phyloP scores from a whole-genome alignment of 2,113 vertebrate species.

The Excalfactoria chinensis region DNA sequence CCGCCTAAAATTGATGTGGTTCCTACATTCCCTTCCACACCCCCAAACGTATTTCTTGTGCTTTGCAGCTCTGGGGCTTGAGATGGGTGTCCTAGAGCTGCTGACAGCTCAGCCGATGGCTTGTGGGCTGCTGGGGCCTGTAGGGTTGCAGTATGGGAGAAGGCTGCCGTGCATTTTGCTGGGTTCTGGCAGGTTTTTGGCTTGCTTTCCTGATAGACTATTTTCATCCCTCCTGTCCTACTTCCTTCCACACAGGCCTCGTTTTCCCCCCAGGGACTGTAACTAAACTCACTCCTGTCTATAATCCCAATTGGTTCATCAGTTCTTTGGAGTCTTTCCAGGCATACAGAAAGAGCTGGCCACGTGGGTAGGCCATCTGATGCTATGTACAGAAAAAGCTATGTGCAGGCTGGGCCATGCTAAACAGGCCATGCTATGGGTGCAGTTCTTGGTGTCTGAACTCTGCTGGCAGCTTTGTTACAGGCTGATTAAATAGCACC shows the following conservation, averaged over 20 bases:
- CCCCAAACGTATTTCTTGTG: neutral
- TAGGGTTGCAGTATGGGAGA: neutral
- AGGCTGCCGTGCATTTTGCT: constrained; percentile 24
- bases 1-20: neutral
- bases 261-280: constrained; percentile 46
- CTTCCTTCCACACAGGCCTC: constrained; percentile 52
- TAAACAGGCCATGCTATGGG: neutral
- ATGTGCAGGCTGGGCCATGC: neutral
- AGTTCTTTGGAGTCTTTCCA: constrained; percentile 58
- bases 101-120: constrained; percentile 50
- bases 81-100: constrained; percentile 50
- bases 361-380: constrained; percentile 52
- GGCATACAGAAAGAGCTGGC: constrained; percentile 36
- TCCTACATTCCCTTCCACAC: neutral
- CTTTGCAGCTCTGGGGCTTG: neutral
- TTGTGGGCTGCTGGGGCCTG: constrained; percentile 34
- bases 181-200: constrained; percentile 55
- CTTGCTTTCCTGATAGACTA: constrained; percentile 52
- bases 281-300: constrained; percentile 50
- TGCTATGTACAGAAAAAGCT: neutral
- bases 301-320: constrained; percentile 47
- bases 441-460: neutral
- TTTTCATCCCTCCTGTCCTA: constrained; percentile 68
- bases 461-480: neutral
- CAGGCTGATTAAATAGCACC: neutral